Evolutionary conservation across 2,113 vertebrate species (phyloP), one percentile per base, ranked within the genome.

Genomic region (Natator depressus): DNA sequence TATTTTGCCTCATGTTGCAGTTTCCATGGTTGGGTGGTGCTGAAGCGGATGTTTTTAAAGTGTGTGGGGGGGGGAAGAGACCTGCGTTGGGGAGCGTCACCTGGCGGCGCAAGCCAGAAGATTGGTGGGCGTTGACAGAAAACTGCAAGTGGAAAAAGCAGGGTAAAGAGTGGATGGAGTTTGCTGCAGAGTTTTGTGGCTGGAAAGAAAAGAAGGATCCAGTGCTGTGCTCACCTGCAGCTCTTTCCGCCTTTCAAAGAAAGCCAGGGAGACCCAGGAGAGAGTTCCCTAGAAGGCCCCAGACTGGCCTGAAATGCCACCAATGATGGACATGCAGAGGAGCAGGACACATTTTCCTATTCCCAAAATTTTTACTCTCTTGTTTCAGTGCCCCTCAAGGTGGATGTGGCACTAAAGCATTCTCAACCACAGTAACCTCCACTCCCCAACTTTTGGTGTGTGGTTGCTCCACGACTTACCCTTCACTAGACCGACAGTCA

Each of bases 161-260:
- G 12, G 42, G 42, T 25, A 78, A 46, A 78, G 29, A 78, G 42
- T 8, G 10, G 22, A 8, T 47, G 22, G 75, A 27, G 42, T 47
- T 78, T 46, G 75, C 25, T 78, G 75, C 11, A 46, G 72, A 46
- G 38, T 22, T 25, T 25, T 6, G 24, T 47, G 42, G 24, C 20
- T 76, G 9, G 24, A 11, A 75, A 12, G 20, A 22, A 75, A 7
- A 19, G 82, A 88, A 86, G 20, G 49, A 54, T 11, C 10, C 0
- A 2, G 5, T 0, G 0, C 3, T 89, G 1, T 1, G 87, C 81
- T 13, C 46, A 31, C 6, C 10, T 0, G 0, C 25, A 89, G 8
- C 1, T 87, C n/a, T 51, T 80, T 17, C 2, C 16, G 14, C 47
- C 14, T 96, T 93, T 95, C 16, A 46, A 89, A 29, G 7, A 46